Evolutionary conservation across 2,888 invertebrate genomes (phyloP).

Genomic region (Troides aeacus): DNA sequence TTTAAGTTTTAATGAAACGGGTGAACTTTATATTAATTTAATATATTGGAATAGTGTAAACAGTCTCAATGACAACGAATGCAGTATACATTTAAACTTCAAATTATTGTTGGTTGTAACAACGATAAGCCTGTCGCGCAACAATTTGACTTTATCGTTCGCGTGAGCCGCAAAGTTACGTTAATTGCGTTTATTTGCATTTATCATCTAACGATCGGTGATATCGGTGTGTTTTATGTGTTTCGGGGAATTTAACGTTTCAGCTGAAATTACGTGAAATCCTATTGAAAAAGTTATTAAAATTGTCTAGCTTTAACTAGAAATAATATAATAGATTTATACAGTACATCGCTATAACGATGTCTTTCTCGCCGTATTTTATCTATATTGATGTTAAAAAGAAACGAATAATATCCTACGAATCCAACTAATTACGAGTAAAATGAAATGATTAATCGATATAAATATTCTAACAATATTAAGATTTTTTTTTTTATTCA

Average conservation of each 20-base stretch:
- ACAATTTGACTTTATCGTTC: conserved; percentile 58
- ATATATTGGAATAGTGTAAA: not conserved
- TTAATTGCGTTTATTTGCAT: conserved; percentile 29
- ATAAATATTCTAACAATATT: too few relatives aligned
- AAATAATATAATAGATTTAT: not conserved
- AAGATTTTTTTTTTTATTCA: too few relatives aligned
- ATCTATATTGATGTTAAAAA: too few relatives aligned
- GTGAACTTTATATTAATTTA: not conserved
- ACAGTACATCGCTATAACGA: not conserved
- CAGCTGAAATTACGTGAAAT: not conserved
- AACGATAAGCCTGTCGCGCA: conserved; percentile 49
- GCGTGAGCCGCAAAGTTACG: conserved; percentile 31
- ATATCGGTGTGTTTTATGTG: not conserved
- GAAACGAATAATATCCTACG: too few relatives aligned
- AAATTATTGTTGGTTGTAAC: conserved; percentile 26
- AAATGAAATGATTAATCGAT: too few relatives aligned
- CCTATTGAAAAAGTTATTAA: not conserved
- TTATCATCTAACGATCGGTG: conserved; percentile 19
- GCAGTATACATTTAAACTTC: conserved; percentile 14
- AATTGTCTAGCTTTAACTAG: not conserved
- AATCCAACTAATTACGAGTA: too few relatives aligned
- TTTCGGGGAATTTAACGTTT: not conserved
- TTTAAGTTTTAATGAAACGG: not conserved
- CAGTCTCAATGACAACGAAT: conserved; percentile 10
- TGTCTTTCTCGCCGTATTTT: too few relatives aligned